Evolutionary conservation across 2,113 vertebrate species (phyloP), one percentile per base, ranked within the genome.

Genomic region (Gambusia affinis): DNA sequence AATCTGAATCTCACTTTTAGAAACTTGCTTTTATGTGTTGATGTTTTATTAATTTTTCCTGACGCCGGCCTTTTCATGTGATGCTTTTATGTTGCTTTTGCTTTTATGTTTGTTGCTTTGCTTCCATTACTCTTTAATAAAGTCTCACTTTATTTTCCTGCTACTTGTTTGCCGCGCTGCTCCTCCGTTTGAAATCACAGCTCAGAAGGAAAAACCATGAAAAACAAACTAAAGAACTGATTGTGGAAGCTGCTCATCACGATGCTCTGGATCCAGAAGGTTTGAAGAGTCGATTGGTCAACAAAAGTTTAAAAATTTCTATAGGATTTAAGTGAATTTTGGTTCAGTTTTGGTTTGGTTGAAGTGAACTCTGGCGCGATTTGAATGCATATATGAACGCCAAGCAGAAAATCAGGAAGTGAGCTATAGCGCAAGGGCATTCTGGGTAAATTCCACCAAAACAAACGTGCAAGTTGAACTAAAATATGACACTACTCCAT

Each of bases 41-140:
- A 87, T 80, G 78, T 85, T 89, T 89, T 85, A 89, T 83, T 85
- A 62, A 89, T 89, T 35, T 77, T 77, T 85, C 72, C 73, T 77
- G 80, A 83, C 12, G 72, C 67, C 63, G 19, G 54, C 72, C 78
- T 79, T 84, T 87, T 82, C 65, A 87, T 87, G 75, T 83, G 77
- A 72, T 61, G 75, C 80, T 81, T 83, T 88, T 82, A 81, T 81
- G 83, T 83, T 80, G 77, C 61, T 73, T 78, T 70, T 73, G 81
- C 81, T 87, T 87, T 87, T 82, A 83, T 78, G 79, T 76, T 72
- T 79, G 42, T 85, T 75, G 73, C 67, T 78, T 78, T 75, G 80
- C 82, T 81, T 70, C 63, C 73, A 82, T 82, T 77, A 79, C 73
- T 80, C 83, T 78, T 85, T 84, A 47, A 81, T 89, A 80, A 39